phyloP scores from a whole-genome alignment of 2,888 invertebrate species.

The Amphimallon solstitiale region DNA sequence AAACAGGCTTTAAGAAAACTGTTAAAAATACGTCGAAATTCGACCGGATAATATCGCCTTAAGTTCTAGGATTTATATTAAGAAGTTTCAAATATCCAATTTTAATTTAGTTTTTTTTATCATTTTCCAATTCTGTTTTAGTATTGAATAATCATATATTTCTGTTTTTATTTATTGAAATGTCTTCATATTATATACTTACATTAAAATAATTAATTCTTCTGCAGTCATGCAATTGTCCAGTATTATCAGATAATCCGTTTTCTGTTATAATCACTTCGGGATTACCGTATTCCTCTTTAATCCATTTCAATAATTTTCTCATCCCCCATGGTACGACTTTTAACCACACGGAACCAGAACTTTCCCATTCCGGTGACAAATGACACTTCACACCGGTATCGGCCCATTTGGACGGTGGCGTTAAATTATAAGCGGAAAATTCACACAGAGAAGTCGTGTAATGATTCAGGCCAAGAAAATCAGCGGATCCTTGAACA shows the following conservation, averaged over 20 bases:
- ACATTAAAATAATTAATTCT: slow-evolving; percentile 41
- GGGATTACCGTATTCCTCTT: slow-evolving; percentile 52
- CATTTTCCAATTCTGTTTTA: too few relatives aligned
- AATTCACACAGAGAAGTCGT: slow-evolving; percentile 63
- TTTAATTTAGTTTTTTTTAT: too few relatives aligned
- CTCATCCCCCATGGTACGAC: slow-evolving; percentile 69
- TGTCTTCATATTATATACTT: too few relatives aligned
- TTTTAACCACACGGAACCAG: slow-evolving; percentile 60
- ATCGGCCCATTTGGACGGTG: slow-evolving; percentile 63
- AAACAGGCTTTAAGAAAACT: too few relatives aligned
- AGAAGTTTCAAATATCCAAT: too few relatives aligned
- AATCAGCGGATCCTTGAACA: slow-evolving; percentile 68
- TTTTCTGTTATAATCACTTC: slow-evolving; percentile 67
- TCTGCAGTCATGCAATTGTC: slow-evolving; percentile 49
- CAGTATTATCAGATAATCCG: slow-evolving; percentile 63
- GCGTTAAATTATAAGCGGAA: slow-evolving; percentile 35
- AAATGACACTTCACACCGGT: slow-evolving; percentile 57
- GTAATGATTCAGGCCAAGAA: slow-evolving; percentile 74
- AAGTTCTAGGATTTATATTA: too few relatives aligned
- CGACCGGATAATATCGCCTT: too few relatives aligned
- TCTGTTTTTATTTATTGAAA: too few relatives aligned
- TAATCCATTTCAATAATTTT: slow-evolving; percentile 65
- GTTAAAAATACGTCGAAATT: too few relatives aligned
- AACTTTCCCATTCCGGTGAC: slow-evolving; percentile 65
- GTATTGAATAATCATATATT: too few relatives aligned